Base-by-base conservation (phyloP, 2,888 invertebrate species). In the Ommatoiulus sabulosus region DNA sequence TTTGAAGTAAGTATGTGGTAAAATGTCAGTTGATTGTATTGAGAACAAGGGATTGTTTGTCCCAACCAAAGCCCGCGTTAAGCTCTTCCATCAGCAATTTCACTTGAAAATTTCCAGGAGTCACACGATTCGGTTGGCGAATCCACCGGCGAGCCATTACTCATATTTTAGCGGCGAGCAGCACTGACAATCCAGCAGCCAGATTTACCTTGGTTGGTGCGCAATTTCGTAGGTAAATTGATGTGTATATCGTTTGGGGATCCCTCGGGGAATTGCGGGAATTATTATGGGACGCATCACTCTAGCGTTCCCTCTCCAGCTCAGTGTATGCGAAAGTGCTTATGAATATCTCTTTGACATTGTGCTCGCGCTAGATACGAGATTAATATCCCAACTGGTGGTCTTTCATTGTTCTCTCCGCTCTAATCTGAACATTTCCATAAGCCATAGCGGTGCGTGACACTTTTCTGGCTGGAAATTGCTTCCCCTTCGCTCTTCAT, bases 161-260 rank as follows among this genome's bases (percentile, higher is more conserved):
- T 63, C 63, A 63, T 63, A 63, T 63, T 63, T 63, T 63, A 63
- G 63, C 20, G 63, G 63, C 63, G 63, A 63, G 63, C 63, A 20
- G n/a, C 63, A 63, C 63, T 63, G 63, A 63, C 63, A 63, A 63
- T 63, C 63, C n/a, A 20, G 63, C 63, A 63, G 63, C 63, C 63
- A 63, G 63, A 63, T 63, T 63, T 63, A 63, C 63, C 63, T 63
- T 63, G 63, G 63, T 1, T 63, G 63, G 63, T 20, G 63, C 63
- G n/a, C 63, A 63, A 63, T 63, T 63, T n/a, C 63, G n/a, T 63
- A 63, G 63, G 63, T 63, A 63, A 63, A 63, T 63, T 63, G 63
- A 63, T 63, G 63, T 63, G 63, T 63, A 63, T 63, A 63, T 63
- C 63, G 20, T 63, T 63, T 63, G n/a, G 63, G n/a, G 20, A 63